phyloP scores from a whole-genome alignment of 2,797 vertebrate genomes.

The Streptopelia turtur region DNA sequence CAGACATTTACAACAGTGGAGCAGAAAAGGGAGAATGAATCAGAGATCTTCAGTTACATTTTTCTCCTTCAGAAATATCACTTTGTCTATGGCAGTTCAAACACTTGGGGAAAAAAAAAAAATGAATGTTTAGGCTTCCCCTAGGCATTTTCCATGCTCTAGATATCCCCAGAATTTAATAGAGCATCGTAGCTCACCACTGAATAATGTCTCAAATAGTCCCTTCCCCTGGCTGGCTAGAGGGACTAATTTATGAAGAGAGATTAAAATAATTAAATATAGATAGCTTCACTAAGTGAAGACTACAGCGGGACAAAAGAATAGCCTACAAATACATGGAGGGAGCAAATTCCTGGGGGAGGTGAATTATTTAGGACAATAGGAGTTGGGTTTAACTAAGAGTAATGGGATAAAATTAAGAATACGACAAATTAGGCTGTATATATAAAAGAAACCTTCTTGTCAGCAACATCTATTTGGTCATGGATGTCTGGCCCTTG shows the following conservation, averaged over 20 bases:
- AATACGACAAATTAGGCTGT: slow-evolving; percentile 65
- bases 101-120: neutral
- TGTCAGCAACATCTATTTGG: slow-evolving; percentile 43
- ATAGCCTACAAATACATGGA: slow-evolving; percentile 66
- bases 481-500: neutral
- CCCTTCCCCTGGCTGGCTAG: slow-evolving; percentile 50
- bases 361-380: slow-evolving; percentile 69
- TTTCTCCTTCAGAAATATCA: slow-evolving; percentile 48
- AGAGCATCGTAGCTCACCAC: neutral
- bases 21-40: neutral
- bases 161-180: slow-evolving; percentile 11
- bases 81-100: neutral
- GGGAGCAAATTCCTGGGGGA: slow-evolving; percentile 48
- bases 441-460: slow-evolving; percentile 16
- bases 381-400: slow-evolving; percentile 35
- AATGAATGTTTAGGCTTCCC: slow-evolving; percentile 38
- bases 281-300: slow-evolving; percentile 64
- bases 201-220: slow-evolving; percentile 16
- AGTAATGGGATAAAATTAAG: slow-evolving; percentile 67
- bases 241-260: slow-evolving; percentile 74
- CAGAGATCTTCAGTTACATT: neutral
- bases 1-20: slow-evolving; percentile 36
- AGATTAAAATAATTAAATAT: slow-evolving; percentile 79
- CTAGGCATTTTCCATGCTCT: slow-evolving; percentile 59
- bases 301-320: slow-evolving; percentile 67